Conservation (phyloP, 2,113 vertebrate genomes). For the Pao palembangensis region DNA sequence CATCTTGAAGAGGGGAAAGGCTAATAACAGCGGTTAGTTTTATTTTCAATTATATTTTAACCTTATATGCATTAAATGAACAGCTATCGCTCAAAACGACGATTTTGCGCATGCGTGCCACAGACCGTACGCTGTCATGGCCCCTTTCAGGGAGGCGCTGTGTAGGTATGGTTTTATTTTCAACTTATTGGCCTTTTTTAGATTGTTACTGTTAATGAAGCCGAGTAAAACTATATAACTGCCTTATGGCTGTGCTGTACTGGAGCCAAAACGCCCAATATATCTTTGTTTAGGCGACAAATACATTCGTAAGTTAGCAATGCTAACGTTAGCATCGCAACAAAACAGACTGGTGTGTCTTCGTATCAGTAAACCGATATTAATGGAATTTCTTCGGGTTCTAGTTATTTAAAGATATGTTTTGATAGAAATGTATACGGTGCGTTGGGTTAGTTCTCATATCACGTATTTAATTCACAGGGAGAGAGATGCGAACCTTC, state of each 20-base stretch:
- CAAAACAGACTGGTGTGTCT: background rate
- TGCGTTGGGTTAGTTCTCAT: background rate
- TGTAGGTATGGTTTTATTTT: conserved; percentile 49
- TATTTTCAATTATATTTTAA: background rate
- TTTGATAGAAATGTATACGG: accelerated
- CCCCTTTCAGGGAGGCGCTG: conserved; percentile 36
- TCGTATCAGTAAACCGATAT: background rate
- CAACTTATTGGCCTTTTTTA: background rate
- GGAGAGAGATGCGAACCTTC: background rate
- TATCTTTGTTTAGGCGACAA: background rate
- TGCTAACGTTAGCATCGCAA: conserved; percentile 29
- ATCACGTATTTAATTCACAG: conserved; percentile 1
- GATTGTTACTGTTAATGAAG: accelerated
- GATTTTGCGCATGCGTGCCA: conserved; percentile 37
- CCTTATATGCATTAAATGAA: too few species aligned
- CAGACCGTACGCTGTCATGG: conserved; percentile 32
- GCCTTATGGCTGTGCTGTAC: accelerated
- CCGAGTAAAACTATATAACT: accelerated
- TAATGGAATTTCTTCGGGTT: background rate
- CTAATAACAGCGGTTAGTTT: too few species aligned
- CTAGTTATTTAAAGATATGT: background rate
- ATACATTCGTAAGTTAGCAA: background rate
- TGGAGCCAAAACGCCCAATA: background rate
- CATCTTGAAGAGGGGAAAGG: too few species aligned
- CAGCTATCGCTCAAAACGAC: background rate